Evolutionary conservation across 2,113 vertebrate genomes (phyloP), one percentile per base, ranked within the genome.

Genomic region (Glaucomys volans): DNA sequence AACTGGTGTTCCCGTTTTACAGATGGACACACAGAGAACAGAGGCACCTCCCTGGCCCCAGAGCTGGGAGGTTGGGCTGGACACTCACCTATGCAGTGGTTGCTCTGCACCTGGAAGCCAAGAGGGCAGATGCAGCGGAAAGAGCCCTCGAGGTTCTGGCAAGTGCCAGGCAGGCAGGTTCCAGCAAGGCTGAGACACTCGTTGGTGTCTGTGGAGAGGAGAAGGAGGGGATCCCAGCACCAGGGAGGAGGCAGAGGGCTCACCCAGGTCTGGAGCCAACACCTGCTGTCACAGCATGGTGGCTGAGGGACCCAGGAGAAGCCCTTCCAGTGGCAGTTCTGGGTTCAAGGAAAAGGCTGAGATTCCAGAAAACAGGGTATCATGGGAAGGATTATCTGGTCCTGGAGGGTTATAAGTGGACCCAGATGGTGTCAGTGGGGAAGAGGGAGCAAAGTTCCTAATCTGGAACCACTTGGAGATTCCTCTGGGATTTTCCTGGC

Each of bases 101-200:
- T 99, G 3, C 99, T 99, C 97, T 99, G 99, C 89, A 99, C 99
- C 87, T 99, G 99, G 20, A 99, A 99, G 26, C 99, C 99, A 0
- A 98, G 98, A 0, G 99, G 99, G 76, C 99, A 99, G 98, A 99
- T 99, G 87, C 99, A 99, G 88, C 99, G 99, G 98, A 99, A 99
- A 9, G 99, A 99, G 26, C 99, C 99, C 67, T 99, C 99, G 54
- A 99, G 97, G 96, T 99, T 99, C 98, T 99, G 99, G 97, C 99
- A 99, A 16, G 99, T 99, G 88, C 99, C 99, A 0, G 99, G 99
- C 26, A 99, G 99, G 93, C 99, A 99, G 69, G 99, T 99, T 6
- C 99, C 99, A 0, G 98, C 98, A 14, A 99, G 98, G 96, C 99
- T 99, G 94, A 99, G 97, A 0, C 99, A 99, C 98, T 99, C 99